Evolutionary conservation across 1,140 invertebrate genomes (phyloP).

Genomic region (Sweltsa coloradensis): DNA sequence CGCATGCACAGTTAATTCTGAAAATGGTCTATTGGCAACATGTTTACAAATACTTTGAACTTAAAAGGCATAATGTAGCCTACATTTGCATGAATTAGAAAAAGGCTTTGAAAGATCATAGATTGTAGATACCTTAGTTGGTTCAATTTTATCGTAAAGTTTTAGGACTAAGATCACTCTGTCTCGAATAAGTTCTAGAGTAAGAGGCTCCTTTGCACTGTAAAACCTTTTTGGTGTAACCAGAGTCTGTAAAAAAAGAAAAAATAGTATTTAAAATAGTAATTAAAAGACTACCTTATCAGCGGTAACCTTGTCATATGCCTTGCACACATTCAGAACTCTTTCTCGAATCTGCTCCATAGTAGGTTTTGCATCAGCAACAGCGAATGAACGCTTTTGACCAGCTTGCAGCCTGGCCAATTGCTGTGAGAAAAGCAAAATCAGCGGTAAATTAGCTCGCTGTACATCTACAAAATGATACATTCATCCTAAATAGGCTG

Average conservation of each 20-base stretch:
- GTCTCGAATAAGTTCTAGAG: conserved; percentile 69
- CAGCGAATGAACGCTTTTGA: conserved; percentile 8
- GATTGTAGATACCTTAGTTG: conserved; percentile 86
- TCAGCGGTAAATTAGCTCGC: not conserved
- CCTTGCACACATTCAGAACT: conserved; percentile 24
- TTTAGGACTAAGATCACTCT: conserved; percentile 86
- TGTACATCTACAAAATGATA: no score
- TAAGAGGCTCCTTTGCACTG: conserved; percentile 56
- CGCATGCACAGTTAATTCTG: no score
- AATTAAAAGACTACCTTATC: conserved; percentile 15
- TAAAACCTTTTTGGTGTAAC: conserved; percentile 49
- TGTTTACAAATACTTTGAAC: no score
- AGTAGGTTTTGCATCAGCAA: conserved; percentile 15
- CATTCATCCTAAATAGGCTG: no score
- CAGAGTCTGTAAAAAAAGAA: conserved; percentile 50
- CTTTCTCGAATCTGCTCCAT: conserved; percentile 19
- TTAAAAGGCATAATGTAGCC: no score
- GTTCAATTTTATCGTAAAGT: conserved; percentile 93
- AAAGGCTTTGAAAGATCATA: no score
- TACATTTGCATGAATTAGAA: no score
- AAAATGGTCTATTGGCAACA: no score
- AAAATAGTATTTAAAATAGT: conserved; percentile 14
- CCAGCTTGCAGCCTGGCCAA: conserved; percentile 1
- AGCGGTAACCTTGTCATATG: conserved; percentile 25
- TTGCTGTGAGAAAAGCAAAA: conserved; percentile 10